Base-by-base conservation (phyloP, 2,888 invertebrate species). In the Apotomis turbidana region DNA sequence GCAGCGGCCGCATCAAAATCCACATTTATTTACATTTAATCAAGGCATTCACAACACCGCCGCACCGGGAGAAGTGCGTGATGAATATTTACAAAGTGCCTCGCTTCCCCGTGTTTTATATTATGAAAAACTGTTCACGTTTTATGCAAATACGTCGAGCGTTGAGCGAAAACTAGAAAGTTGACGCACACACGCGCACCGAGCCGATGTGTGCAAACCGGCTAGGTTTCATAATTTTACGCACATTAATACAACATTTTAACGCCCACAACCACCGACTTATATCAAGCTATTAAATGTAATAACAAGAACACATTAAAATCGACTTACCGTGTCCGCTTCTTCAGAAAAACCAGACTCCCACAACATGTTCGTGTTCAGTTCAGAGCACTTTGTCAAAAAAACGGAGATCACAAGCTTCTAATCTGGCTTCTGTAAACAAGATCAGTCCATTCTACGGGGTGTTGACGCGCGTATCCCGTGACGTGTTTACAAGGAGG, bases 71-170 rank as follows among this genome's bases (percentile, higher is more conserved):
- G 79, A 76, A 83, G 82, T 86, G 87, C 78, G 81, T 80, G 78
- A 83, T 89, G 92, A 90, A 93, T 92, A 91, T 90, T 89, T 89
- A 89, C 85, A 80, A 80, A 87, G 85, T 83, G 81, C 83, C 83
- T 88, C 80, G 84, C 85, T 86, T 88, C 90, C 89, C 91, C 88
- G 90, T 85, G 87, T 84, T 86, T 88, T 88, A 85, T 90, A 91
- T 91, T 91, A 93, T 90, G 91, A 93, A 92, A 93, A 93, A 92
- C 92, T 86, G 85, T 89, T 89, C 93, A 93, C 93, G 93, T 93
- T 88, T 90, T 90, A 93, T 93, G 93, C 90, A 90, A 93, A 93
- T 93, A 89, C 84, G 77, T 79, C 79, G 85, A 87, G 84, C 88
- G 83, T 81, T 87, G 87, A 90, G 92, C 92, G 93, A 92, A 93